Evolutionary conservation across 2,113 vertebrate species (phyloP), one percentile per base, ranked within the genome.

Genomic region (Platycercus adscitus): DNA sequence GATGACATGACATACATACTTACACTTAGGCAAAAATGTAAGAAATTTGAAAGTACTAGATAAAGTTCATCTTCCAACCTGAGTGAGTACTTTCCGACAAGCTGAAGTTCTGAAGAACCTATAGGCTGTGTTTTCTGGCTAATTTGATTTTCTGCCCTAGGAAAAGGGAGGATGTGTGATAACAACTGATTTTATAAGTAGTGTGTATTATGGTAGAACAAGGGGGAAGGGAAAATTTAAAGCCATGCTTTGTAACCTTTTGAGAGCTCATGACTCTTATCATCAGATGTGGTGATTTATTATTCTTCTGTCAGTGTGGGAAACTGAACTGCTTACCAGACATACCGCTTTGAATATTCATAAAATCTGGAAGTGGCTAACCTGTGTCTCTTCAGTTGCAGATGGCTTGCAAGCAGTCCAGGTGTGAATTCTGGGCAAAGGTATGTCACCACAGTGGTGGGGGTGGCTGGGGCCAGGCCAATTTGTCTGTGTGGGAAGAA

Each of bases 21-120:
- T 87, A 35, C 29, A 61, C 50, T 78, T 84, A 17, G 25, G 60
- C 44, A 58, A 61, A 93, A 87, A 91, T 21, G 25, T 0, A 46
- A 68, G 41, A 73, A 69, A 73, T 80, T 63, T 60, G n/a, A 55
- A 82, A 12, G 49, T 92, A 65, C 41, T 63, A 53, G 64, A 52
- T 79, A 35, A 91, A 81, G 56, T 56, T 94, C 65, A 87, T 6
- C 72, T n/a, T 95, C 78, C 78, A 88, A 4, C 61, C 29, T 35
- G 72, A 69, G 60, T 35, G 53, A 96, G 72, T 93, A 77, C 70
- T 91, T 94, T 58, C 31, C 8, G 33, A 73, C 31, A 44, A 8
- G 26, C 52, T 93, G 71, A 97, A 78, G 95, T 97, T 97, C 88
- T 86, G 76, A 96, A 90, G 94, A 97, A 96, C 96, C 52, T 56